Percentiles rank a stretch among this genome's conserved stretches.
These are phyloP conservation scores for Macropodus opercularis DNA, from an alignment of 2,797 vertebrate genomes.

Conservation along the genomic window DNA sequence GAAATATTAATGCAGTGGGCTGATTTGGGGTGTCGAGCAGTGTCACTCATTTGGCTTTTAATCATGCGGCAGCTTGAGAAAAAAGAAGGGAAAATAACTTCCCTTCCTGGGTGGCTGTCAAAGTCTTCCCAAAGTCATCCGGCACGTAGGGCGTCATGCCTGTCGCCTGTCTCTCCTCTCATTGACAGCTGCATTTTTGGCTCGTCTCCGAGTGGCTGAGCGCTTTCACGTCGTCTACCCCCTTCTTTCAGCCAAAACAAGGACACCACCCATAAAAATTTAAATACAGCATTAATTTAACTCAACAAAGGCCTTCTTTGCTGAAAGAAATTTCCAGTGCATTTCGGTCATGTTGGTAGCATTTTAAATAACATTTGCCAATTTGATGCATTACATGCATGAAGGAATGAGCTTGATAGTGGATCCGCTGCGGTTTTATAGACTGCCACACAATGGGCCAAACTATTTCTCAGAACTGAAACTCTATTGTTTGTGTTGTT, in stretches of 20 bases:
- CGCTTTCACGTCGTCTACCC: constrained; percentile 62
- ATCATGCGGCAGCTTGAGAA: constrained; percentile 82
- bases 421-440: constrained; percentile 8
- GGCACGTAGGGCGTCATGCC: constrained; percentile 73
- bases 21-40: constrained; percentile 85
- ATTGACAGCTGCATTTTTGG: constrained; percentile 83
- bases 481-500: constrained; percentile 42
- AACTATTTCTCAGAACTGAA: too few species aligned
- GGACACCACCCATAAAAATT: constrained; percentile 76
- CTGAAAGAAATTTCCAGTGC: constrained; percentile 29
- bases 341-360: constrained; percentile 24
- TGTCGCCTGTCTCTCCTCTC: constrained; percentile 73
- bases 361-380: constrained; percentile 38
- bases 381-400: constrained; percentile 23
- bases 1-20: constrained; percentile 86
- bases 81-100: constrained; percentile 77
- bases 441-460: background rate
- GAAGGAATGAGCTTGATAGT: constrained; percentile 17
- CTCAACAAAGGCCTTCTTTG: constrained; percentile 22
- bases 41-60: constrained; percentile 88
- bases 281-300: constrained; percentile 67
- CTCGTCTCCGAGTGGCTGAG: constrained; percentile 71
- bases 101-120: constrained; percentile 80
- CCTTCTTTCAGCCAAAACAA: constrained; percentile 72
- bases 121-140: constrained; percentile 85